A percentile compares a stretch with the other conserved stretches of the same genome.
Conservation (phyloP, 2,113 vertebrate species). For the Choloepus hoffmanni region DNA sequence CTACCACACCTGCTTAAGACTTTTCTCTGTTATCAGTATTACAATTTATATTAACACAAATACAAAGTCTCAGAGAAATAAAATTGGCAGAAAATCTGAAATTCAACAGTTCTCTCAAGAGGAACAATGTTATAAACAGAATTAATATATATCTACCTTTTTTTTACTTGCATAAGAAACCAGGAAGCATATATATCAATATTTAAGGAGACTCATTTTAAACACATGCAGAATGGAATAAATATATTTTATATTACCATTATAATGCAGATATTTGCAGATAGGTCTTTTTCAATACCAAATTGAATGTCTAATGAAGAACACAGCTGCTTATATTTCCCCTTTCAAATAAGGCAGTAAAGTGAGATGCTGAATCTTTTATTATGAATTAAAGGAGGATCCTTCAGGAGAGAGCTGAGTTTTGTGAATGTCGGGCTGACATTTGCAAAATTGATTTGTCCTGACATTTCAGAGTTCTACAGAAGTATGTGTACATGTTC, state of each 20-base stretch:
- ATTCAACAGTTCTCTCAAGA: not conserved
- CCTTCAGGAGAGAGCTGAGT: constrained; percentile 66
- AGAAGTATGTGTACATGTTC: constrained; percentile 75
- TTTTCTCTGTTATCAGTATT: not conserved
- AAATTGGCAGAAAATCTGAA: not conserved
- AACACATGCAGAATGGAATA: not conserved
- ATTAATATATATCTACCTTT: not conserved
- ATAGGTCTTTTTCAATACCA: not conserved
- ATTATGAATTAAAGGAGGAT: constrained; percentile 77
- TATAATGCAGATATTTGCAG: constrained; percentile 28
- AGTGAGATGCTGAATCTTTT: constrained; percentile 60
- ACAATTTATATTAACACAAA: not conserved
- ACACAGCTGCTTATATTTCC: not conserved
- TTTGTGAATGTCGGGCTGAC: constrained; percentile 83
- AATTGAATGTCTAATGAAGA: constrained; percentile 55
- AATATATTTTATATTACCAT: constrained; percentile 38
- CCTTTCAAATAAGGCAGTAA: constrained; percentile 19
- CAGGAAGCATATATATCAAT: not conserved
- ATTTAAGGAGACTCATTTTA: not conserved
- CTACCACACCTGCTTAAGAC: too few species aligned
- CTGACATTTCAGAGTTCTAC: constrained; percentile 87
- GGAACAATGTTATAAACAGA: not conserved
- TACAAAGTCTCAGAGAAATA: not conserved
- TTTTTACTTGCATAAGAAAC: constrained; percentile 33
- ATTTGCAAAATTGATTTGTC: constrained; percentile 89